Base-by-base conservation (phyloP, 2,888 invertebrate species). In the Coleophora deauratella region DNA sequence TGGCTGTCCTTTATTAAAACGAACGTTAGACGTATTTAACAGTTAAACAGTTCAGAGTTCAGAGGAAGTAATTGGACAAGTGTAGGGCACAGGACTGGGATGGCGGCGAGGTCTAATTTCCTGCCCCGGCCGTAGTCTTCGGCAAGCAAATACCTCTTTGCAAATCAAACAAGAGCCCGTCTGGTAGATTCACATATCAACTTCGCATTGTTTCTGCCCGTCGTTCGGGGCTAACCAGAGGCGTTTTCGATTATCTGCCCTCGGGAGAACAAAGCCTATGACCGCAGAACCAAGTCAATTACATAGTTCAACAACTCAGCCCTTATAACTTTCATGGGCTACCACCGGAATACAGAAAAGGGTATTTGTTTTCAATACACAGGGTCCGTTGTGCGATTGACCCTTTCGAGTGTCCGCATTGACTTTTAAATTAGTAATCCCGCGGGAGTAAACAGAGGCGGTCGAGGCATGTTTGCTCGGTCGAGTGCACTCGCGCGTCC, bases 401-500 rank as follows among this genome's bases (percentile, higher is more conserved):
- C 84, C 84, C 81, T 81, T 80, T 78, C 65, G 79, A 84, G 82
- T 82, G 80, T 85, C 79, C 77, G 79, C 82, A 85, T 85, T 85
- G 84, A 85, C 85, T 85, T 85, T 85, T 85, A 85, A 85, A 85
- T 85, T 85, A 81, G 79, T 84, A 84, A 85, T 84, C 81, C 78
- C 75, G 81, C 73, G 77, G 65, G 80, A 69, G 76, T 65, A 81
- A 81, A 84, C 72, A 80, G 76, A 70, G 69, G 69, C 71, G 66
- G 72, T 71, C 77, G 72, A 62, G 63, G 69, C 59, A 61, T 82
- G 78, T 84, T 84, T 82, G 73, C 79, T 67, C 66, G 75, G 66
- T 75, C 75, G 72, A 81, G 82, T 72, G 73, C 74, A 71, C 84
- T 82, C 71, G 79, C 81, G 74, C 72, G 76, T 80, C 82, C 82